Evolutionary conservation across 2,113 vertebrate genomes (phyloP), one percentile per base, ranked within the genome.

Genomic region (Canis aureus): DNA sequence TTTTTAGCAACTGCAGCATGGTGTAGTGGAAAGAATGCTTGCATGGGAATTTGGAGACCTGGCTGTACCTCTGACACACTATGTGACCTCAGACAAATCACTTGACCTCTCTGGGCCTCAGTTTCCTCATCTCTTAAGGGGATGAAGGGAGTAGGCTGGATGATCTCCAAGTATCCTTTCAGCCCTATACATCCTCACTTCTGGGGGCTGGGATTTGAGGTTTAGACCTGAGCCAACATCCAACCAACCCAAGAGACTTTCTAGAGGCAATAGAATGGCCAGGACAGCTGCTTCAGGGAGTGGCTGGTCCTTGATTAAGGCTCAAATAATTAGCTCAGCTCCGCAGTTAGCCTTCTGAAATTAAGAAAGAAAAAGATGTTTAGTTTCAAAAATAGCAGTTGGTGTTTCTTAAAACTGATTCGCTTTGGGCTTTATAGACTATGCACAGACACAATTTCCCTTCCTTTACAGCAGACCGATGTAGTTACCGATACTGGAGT

Each of bases 301-400:
- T 84, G 96, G 94, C 76, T 95, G 85, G 88, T 87, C 97, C 92
- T 97, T 97, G 97, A 98, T 98, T 97, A 97, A 97, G 95, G 97
- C 97, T 96, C 92, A 90, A 76, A 98, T 97, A 97, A 96, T 98
- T 97, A 96, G 95, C 95, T 97, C 84, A 95, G 94, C 82, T 97
- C 89, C 82, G 74, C 43, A 89, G 81, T 79, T 94, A 97, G 85
- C 85, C 85, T 96, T 96, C 78, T 94, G 96, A 97, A 97, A 96
- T 97, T 96, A 97, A 96, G 97, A 96, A 97, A 97, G 91, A 92
- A 95, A 97, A 97, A 85, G 86, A 97, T 93, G 89, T 96, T 97
- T 93, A 11, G 85, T 94, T 96, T 98, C 82, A 97, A 97, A 97
- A 97, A 97, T 91, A 97, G 97, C 91, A 87, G 71, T 96, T 11